Evolutionary conservation across 2,113 vertebrate genomes (phyloP).

Genomic region (Oenanthe melanoleuca): DNA sequence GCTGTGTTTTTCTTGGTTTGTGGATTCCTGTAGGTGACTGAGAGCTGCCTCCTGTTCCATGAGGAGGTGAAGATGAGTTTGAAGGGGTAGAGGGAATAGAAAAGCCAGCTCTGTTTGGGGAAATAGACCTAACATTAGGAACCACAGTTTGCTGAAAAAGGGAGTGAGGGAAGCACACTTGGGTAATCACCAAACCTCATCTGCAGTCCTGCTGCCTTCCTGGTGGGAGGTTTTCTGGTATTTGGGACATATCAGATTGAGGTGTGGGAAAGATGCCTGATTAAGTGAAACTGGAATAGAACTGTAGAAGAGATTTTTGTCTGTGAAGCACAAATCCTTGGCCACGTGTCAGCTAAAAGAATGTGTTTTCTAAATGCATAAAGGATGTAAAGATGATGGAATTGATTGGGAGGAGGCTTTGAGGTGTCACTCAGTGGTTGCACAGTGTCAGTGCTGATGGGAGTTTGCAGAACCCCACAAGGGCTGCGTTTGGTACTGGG

Average conservation of each 20-base stretch:
- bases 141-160: not conserved
- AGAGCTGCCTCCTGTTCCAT: not conserved
- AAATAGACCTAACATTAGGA: not conserved
- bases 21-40: not conserved
- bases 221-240: not conserved
- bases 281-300: not conserved
- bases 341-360: not conserved
- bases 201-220: not conserved
- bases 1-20: not conserved
- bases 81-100: not conserved
- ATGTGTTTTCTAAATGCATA: not conserved
- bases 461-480: rapidly evolving
- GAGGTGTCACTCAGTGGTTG: not conserved
- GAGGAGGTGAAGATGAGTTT: not conserved
- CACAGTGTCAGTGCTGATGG: not conserved
- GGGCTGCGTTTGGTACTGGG: not conserved
- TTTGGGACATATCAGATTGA: not conserved
- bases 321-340: not conserved
- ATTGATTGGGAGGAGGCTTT: not conserved
- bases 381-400: not conserved
- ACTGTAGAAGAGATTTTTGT: not conserved
- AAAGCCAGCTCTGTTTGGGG: not conserved
- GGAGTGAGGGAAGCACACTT: rapidly evolving
- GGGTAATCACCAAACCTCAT: not conserved
- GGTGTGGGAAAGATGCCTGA: not conserved